Evolutionary conservation across 2,113 vertebrate genomes (phyloP), one percentile per base, ranked within the genome.

Genomic region (Peromyscus maniculatus): DNA sequence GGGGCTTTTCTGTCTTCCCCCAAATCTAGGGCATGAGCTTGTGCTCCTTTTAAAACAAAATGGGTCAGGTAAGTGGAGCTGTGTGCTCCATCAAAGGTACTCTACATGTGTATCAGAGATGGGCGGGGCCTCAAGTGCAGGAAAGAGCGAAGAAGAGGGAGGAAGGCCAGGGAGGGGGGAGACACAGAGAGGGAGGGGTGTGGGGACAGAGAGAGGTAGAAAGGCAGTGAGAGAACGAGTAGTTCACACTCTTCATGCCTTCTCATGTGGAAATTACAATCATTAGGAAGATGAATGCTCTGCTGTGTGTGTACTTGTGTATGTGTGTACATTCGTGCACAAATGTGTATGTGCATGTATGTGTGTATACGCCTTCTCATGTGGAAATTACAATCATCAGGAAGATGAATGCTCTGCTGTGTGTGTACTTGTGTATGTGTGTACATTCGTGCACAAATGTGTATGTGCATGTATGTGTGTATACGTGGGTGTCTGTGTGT

Each of bases 11-110:
- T 28, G 78, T 95, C 95, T 95, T 90, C 82, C 86, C 43, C 11
- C 0, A 94, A 96, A 97, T 97, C 97, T 97, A 89, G 97, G 94
- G 43, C 94, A 95, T 94, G 92, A 82, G 82, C 91, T 97, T 84
- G 74, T 92, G 95, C 91, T 43, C 89, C 86, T 89, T 97, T 94
- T 89, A 79, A 87, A 97, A 95, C 86, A 94, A 98, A 97, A 89
- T 75, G 95, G 95, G 95, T 90, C 67, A 66, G 80, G 72, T 77
- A 89, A 95, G 77, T 71, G 57, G 87, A 91, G 82, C 0, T 83
- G 88, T 92, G 79, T 26, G 36, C 66, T 78, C 59, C 22, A 59
- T 88, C 94, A 89, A 87, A 52, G 88, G 77, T 19, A 7, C 2
- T 57, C 6, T 43, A 1, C 33, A 16, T 75, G 57, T 62, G 0